A percentile compares a stretch with the other conserved stretches of the same genome.
These are phyloP conservation scores for Actinernus sp. DNA, from an alignment of 92 coral and sea anemone genomes.

Conservation along the genomic window DNA sequence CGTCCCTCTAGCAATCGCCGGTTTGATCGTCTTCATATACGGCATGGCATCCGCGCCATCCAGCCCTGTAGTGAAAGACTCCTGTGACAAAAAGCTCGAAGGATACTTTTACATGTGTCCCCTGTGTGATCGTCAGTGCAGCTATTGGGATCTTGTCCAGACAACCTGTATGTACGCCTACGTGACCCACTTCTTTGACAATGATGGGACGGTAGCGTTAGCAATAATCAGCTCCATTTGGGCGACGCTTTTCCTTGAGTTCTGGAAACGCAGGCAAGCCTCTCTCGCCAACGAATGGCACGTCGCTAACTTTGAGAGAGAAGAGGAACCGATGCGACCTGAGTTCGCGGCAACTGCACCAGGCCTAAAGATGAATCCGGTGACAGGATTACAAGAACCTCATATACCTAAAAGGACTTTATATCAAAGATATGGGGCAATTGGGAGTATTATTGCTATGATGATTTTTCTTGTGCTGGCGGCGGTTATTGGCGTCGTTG, in stretches of 20 bases:
- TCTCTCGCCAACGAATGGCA: slow-evolving; percentile 74
- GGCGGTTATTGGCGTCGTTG: slow-evolving; percentile 79
- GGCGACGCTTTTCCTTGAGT: slow-evolving; percentile 86
- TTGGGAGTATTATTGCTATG: slow-evolving; percentile 58
- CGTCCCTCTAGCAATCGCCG: slow-evolving; percentile 86
- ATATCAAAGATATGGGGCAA: slow-evolving; percentile 65
- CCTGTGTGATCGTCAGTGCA: slow-evolving; percentile 91
- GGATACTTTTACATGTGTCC: slow-evolving; percentile 92
- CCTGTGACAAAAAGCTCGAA: slow-evolving; percentile 64
- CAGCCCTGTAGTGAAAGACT: slow-evolving; percentile 81
- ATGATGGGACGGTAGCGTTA: slow-evolving; percentile 61
- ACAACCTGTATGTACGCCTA: slow-evolving; percentile 65
- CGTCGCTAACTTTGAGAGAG: slow-evolving; percentile 72
- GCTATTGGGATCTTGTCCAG: slow-evolving; percentile 88
- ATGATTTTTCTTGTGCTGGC: slow-evolving; percentile 76
- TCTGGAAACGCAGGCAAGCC: slow-evolving; percentile 81
- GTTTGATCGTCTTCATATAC: slow-evolving; percentile 82
- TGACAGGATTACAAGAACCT: slow-evolving; percentile 78
- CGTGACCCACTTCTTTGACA: slow-evolving; percentile 80
- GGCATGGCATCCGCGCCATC: slow-evolving; percentile 76
- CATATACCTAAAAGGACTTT: slow-evolving; percentile 56
- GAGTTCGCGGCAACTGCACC: slow-evolving; percentile 77
- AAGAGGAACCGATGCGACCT: slow-evolving; percentile 75
- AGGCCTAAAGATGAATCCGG: slow-evolving; percentile 64
- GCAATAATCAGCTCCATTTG: slow-evolving; percentile 78